These are phyloP conservation scores for Arctocebus calabarensis DNA, from an alignment of 2,797 vertebrate species.

Conservation along the genomic window DNA sequence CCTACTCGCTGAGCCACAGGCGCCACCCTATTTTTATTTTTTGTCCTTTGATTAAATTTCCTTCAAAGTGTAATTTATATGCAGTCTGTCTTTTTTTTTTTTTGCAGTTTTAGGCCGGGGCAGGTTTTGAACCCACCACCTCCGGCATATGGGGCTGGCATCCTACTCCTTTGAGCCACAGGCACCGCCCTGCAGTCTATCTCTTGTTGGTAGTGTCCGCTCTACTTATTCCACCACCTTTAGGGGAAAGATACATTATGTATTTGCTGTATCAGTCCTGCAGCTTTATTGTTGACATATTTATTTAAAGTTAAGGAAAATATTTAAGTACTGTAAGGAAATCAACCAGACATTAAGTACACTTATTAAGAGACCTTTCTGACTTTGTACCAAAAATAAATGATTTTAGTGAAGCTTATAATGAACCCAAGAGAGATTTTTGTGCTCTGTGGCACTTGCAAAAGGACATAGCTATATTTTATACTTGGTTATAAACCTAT, in stretches of 20 bases:
- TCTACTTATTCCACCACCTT: not conserved
- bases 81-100: not conserved
- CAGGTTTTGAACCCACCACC: no score
- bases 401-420: not conserved
- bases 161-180: no score
- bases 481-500: not conserved
- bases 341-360: not conserved
- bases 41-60: slow-evolving; percentile 43
- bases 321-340: slow-evolving; percentile 15
- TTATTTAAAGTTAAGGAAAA: slow-evolving; percentile 27
- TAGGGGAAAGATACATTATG: not conserved
- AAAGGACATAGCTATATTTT: not conserved
- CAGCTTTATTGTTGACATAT: not conserved
- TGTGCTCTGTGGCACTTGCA: slow-evolving; percentile 27
- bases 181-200: not conserved
- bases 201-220: not conserved
- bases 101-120: no score
- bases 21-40: no score
- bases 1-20: no score
- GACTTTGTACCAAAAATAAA: slow-evolving; percentile 25
- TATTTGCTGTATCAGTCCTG: not conserved
- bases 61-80: slow-evolving; percentile 25
- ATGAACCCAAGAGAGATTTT: slow-evolving; percentile 36
- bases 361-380: not conserved
- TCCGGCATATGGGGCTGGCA: no score